These are phyloP conservation scores for Discoglossus pictus DNA, from an alignment of 2,797 vertebrate species.

Conservation along the genomic window DNA sequence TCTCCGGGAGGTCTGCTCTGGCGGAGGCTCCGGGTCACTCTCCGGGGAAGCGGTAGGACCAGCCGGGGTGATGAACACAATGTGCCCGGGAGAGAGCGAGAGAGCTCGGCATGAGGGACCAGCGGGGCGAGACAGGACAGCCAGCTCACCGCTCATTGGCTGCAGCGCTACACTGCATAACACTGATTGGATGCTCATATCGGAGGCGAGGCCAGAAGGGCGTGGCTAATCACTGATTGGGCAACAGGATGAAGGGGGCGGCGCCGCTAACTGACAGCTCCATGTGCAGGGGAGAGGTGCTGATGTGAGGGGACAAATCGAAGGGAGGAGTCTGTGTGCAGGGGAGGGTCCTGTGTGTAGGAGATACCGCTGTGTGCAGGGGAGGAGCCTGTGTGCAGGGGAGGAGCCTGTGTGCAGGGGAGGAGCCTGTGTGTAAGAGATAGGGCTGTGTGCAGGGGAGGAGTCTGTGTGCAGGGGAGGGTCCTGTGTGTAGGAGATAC, in stretches of 20 bases:
- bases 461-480: too few relatives aligned
- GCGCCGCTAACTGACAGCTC: conserved; percentile 30
- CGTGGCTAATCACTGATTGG: conserved; percentile 16
- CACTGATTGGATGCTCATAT: not conserved
- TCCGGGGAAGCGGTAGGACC: not conserved
- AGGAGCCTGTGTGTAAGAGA: too few relatives aligned
- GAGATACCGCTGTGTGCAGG: too few relatives aligned
- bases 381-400: too few relatives aligned
- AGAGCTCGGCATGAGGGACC: conserved; percentile 37
- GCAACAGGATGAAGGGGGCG: not conserved
- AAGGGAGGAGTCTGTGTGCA: too few relatives aligned
- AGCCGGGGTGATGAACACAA: not conserved
- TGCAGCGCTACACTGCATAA: not conserved
- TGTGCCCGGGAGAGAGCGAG: conserved; percentile 7
- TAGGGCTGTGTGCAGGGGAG: too few relatives aligned
- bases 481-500: too few relatives aligned
- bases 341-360: too few relatives aligned
- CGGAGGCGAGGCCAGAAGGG: too few relatives aligned
- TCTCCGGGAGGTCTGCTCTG: not conserved
- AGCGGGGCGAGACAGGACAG: conserved; percentile 29
- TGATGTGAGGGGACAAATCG: too few relatives aligned
- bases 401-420: too few relatives aligned
- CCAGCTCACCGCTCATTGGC: not conserved
- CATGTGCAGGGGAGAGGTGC: conserved; percentile 32
- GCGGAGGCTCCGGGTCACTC: not conserved